Evolutionary conservation across 2,797 vertebrate genomes (phyloP), one percentile per base, ranked within the genome.

Genomic region (Epinephelus malabaricus): DNA sequence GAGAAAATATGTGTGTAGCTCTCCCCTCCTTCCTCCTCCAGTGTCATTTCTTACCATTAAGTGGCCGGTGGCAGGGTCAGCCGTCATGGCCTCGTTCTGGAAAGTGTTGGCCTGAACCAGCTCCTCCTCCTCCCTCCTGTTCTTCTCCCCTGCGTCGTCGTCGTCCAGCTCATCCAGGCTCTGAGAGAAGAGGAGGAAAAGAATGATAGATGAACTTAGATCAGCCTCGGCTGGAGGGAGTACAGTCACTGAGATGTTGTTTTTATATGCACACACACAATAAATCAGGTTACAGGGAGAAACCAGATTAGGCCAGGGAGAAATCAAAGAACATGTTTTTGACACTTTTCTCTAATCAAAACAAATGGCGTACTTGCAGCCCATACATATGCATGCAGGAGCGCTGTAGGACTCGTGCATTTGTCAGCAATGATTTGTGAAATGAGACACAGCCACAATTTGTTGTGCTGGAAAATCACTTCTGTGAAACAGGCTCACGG

Each of bases 131-230:
- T 92, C 95, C 89, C 95, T 96, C 67, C 95, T 89, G 61, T 97
- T 94, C 85, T 98, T 98, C 92, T 97, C 96, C 11, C 94, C 96
- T 3, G 95, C 91, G 83, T 98, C 97, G 17, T 99, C 98, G 59
- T 99, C 97, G 66, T 99, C 98, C 81, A 98, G 96, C 73, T 99
- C 98, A 85, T 99, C 98, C 75, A 98, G 95, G 86, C 97, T 97
- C 98, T 99, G 92, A 76, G 83, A 81, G 59, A 74, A 76, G 43
- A 45, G 46, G 50, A 46, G 15, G 54, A 49, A n/a, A 12, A 67
- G n/a, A n/a, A 21, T 7, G 50, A 46, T 5, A 11, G 54, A 38
- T 25, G 43, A 55, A 55, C 23, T 79, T 10, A 38, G 50, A 61
- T 49, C 68, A 45, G 63, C 43, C 5, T 66, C 6, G 11, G 43